phyloP scores from a whole-genome alignment of 2,797 vertebrate genomes.

The Anguilla obscura region DNA sequence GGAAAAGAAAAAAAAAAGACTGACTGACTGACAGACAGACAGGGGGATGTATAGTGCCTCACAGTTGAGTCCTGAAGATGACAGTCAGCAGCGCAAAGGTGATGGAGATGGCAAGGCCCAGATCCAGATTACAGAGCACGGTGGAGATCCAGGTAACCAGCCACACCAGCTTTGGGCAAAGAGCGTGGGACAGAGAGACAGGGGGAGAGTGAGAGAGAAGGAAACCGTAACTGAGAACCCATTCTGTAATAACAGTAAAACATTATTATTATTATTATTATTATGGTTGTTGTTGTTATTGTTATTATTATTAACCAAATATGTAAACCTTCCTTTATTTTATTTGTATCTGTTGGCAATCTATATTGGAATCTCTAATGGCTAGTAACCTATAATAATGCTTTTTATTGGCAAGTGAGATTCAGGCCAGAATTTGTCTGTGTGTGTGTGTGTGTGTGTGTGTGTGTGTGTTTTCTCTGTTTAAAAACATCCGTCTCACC shows the following conservation, averaged over 20 bases:
- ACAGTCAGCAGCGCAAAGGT: slow-evolving; percentile 85
- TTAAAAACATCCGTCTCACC: slow-evolving; percentile 66
- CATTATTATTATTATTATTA: background rate
- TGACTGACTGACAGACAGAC: background rate
- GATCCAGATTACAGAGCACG: slow-evolving; percentile 85
- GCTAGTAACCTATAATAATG: too few relatives aligned
- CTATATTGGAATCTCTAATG: too few relatives aligned
- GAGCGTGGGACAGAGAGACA: background rate
- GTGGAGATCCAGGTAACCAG: slow-evolving; percentile 87
- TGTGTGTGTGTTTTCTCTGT: background rate
- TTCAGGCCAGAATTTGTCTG: background rate
- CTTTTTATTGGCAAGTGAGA: background rate
- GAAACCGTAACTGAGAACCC: background rate
- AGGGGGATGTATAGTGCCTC: slow-evolving; percentile 44
- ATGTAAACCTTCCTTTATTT: too few relatives aligned
- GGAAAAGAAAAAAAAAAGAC: background rate
- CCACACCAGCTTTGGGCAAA: slow-evolving; percentile 81
- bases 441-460: background rate
- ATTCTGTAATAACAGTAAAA: background rate
- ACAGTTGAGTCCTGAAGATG: slow-evolving; percentile 92
- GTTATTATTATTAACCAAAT: too few relatives aligned
- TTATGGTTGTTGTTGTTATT: background rate
- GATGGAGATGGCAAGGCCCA: slow-evolving; percentile 85
- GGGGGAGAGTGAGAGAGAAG: background rate
- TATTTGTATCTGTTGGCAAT: too few relatives aligned